Conservation (phyloP, 2,113 vertebrate genomes). For the Neogobius melanostomus region DNA sequence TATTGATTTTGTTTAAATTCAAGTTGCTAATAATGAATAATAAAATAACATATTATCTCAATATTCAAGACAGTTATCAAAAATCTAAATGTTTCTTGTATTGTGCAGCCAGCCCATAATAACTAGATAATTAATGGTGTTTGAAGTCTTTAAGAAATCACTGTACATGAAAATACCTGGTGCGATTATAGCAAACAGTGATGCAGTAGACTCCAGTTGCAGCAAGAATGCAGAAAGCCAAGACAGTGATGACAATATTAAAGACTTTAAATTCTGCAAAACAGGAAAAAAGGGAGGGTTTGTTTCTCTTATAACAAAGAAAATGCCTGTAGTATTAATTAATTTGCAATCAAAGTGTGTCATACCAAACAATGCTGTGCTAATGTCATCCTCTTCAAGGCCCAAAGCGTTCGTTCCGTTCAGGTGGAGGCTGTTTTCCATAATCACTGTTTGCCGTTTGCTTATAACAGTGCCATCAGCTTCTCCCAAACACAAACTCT, state of each 20-base stretch:
- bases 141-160: too few relatives aligned
- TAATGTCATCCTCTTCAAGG: conserved; percentile 27
- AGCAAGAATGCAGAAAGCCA: conserved; percentile 65
- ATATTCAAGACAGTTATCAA: too few relatives aligned
- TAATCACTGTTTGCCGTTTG: conserved; percentile 23
- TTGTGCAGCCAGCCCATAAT: too few relatives aligned
- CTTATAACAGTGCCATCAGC: conserved; percentile 62
- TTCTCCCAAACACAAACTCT: conserved; percentile 31
- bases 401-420: conserved; percentile 53
- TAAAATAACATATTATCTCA: too few relatives aligned
- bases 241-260: conserved; percentile 56
- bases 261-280: conserved; percentile 68
- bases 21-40: too few relatives aligned
- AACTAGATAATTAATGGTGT: too few relatives aligned
- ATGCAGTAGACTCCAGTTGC: conserved; percentile 63
- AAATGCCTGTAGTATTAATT: not conserved
- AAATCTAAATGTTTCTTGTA: too few relatives aligned
- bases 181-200: conserved; percentile 62
- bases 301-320: not conserved
- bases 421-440: conserved; percentile 12
- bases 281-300: not conserved
- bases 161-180: conserved; percentile 53
- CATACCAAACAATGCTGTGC: conserved; percentile 45
- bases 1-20: too few relatives aligned
- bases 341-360: not conserved